These are phyloP conservation scores for Luscinia luscinia DNA, from an alignment of 2,797 vertebrate species.

Conservation along the genomic window DNA sequence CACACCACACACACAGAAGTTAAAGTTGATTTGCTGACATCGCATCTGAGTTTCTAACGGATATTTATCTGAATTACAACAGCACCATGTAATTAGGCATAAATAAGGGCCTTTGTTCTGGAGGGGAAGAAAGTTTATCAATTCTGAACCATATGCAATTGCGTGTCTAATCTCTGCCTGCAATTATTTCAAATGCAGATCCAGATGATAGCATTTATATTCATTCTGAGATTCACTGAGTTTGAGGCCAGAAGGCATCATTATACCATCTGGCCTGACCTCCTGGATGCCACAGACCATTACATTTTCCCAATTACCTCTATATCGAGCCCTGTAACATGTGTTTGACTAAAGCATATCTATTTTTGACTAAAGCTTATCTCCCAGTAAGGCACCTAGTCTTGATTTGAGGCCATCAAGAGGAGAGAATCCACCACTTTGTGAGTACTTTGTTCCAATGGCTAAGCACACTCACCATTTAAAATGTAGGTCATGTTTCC, in stretches of 20 bases:
- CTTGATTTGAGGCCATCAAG: constrained; percentile 41
- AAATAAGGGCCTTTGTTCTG: constrained; percentile 53
- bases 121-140: constrained; percentile 44
- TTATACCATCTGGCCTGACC: constrained; percentile 69
- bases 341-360: constrained; percentile 57
- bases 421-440: constrained; percentile 43
- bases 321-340: constrained; percentile 34
- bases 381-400: constrained; percentile 47
- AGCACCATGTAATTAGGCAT: constrained; percentile 16
- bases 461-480: constrained; percentile 38
- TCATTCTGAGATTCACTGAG: constrained; percentile 53
- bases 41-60: neutral
- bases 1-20: neutral
- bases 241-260: constrained; percentile 61
- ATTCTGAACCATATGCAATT: constrained; percentile 51
- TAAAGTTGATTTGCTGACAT: constrained; percentile 35
- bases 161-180: constrained; percentile 60
- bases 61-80: constrained; percentile 49
- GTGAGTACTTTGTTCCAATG: constrained; percentile 31
- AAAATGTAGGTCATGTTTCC: constrained; percentile 65
- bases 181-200: constrained; percentile 59
- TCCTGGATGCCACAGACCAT: constrained; percentile 64
- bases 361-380: constrained; percentile 68
- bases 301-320: constrained; percentile 63
- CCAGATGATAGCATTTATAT: constrained; percentile 60